Conservation (phyloP, 2,113 vertebrate species). For the Paedocypris sp. region DNA sequence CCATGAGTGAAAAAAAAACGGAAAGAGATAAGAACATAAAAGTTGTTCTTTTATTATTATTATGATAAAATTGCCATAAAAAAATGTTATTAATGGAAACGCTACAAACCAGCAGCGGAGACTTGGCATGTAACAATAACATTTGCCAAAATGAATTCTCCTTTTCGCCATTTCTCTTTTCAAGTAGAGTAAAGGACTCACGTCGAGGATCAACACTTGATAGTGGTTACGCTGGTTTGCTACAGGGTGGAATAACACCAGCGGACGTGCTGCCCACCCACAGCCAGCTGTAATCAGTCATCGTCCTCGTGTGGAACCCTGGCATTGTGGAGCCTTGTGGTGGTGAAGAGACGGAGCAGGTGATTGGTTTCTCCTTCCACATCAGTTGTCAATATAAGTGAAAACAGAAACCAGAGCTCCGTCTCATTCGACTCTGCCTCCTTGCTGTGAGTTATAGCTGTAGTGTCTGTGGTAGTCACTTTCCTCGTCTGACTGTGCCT, state of each 20-base stretch:
- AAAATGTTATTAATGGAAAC: no score
- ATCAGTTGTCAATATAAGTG: constrained; percentile 45
- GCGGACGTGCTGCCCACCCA: background rate
- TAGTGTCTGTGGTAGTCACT: constrained; percentile 26
- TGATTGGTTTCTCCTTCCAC: constrained; percentile 45
- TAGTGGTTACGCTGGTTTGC: background rate
- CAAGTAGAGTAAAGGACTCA: constrained; percentile 1
- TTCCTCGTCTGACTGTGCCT: constrained; percentile 36
- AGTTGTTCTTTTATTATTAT: no score
- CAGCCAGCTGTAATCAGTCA: constrained; percentile 37
- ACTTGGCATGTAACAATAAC: no score
- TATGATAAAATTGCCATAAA: no score
- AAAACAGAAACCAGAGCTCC: constrained; percentile 52
- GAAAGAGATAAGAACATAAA: no score
- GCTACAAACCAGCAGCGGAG: no score
- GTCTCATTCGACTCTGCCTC: constrained; percentile 27
- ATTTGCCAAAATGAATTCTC: background rate
- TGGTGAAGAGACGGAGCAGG: constrained; percentile 37
- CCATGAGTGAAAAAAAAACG: no score
- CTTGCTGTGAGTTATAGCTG: constrained; percentile 35
- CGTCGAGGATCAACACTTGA: background rate
- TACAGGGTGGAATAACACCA: background rate
- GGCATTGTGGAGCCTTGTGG: constrained; percentile 37
- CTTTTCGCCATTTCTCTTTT: background rate
- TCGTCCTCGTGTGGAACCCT: constrained; percentile 35